Evolutionary conservation across 64 coral and sea anemone species (phyloP).

Genomic region (Montipora capricornis): DNA sequence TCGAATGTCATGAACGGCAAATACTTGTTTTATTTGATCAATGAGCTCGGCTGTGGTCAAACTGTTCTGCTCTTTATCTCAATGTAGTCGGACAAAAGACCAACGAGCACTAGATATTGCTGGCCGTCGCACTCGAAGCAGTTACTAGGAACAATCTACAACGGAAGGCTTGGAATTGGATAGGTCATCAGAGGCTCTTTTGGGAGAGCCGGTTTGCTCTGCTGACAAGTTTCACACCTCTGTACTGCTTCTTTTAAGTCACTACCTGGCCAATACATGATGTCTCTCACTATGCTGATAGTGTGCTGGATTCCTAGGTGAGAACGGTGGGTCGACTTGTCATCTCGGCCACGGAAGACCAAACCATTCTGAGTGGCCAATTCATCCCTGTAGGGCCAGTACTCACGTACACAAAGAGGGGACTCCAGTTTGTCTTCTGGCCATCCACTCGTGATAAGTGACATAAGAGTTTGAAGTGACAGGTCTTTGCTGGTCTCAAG

Average conservation of each 20-base stretch:
- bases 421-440: no score
- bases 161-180: constrained; percentile 42
- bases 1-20: constrained; percentile 25
- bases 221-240: no score
- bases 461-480: no score
- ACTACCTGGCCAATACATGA: constrained; percentile 66
- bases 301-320: constrained; percentile 63
- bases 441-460: no score
- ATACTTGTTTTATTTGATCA: background rate
- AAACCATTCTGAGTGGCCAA: constrained; percentile 27
- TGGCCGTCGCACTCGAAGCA: constrained; percentile 24
- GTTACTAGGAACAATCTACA: constrained; percentile 59
- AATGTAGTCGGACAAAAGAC: constrained; percentile 43
- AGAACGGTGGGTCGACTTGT: constrained; percentile 61
- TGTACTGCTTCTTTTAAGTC: no score
- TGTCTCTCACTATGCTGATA: constrained; percentile 41
- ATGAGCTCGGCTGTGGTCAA: background rate
- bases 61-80: background rate
- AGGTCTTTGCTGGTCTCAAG: no score
- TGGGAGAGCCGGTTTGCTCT: no score
- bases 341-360: constrained; percentile 47
- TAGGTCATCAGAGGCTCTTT: constrained; percentile 73
- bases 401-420: background rate
- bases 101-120: constrained; percentile 45
- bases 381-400: constrained; percentile 59